Conservation (phyloP, 2,888 invertebrate genomes). For the Papilio protenor region DNA sequence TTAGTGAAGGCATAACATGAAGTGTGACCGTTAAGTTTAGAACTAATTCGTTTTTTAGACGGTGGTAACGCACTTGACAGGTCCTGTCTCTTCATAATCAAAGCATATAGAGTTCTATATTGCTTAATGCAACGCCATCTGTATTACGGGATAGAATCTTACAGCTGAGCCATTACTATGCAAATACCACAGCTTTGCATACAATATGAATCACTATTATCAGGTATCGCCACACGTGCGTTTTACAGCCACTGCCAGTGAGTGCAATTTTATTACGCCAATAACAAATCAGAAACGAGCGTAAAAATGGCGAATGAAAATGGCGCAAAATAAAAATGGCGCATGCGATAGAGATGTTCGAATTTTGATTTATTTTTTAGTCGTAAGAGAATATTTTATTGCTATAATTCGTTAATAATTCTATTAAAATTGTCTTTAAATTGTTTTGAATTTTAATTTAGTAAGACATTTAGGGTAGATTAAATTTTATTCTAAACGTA, state of each 20-base stretch:
- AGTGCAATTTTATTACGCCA: constrained; percentile 29
- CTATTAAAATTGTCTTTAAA: too few relatives aligned
- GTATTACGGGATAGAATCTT: constrained; percentile 33
- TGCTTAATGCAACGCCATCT: constrained; percentile 27
- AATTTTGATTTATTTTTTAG: not conserved
- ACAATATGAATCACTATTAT: constrained; percentile 44
- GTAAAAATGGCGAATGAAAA: constrained; percentile 16
- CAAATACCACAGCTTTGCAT: constrained; percentile 43
- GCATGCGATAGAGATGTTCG: not conserved
- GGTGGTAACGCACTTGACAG: not conserved
- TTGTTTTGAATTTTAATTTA: too few relatives aligned
- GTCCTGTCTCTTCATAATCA: not conserved
- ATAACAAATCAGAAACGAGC: constrained; percentile 18
- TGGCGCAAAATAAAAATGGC: constrained; percentile 12
- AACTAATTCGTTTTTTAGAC: not conserved
- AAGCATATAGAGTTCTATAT: not conserved
- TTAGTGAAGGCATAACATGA: too few relatives aligned
- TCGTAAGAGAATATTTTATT: not conserved
- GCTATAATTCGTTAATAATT: too few relatives aligned
- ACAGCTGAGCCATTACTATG: constrained; percentile 42
- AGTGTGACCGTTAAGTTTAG: too few relatives aligned
- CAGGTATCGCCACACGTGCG: constrained; percentile 42
- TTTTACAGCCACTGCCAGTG: not conserved
- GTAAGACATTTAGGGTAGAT: too few relatives aligned
- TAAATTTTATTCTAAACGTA: too few relatives aligned